phyloP scores from a whole-genome alignment of 2,113 vertebrate species.

The Reinhardtius hippoglossoides region DNA sequence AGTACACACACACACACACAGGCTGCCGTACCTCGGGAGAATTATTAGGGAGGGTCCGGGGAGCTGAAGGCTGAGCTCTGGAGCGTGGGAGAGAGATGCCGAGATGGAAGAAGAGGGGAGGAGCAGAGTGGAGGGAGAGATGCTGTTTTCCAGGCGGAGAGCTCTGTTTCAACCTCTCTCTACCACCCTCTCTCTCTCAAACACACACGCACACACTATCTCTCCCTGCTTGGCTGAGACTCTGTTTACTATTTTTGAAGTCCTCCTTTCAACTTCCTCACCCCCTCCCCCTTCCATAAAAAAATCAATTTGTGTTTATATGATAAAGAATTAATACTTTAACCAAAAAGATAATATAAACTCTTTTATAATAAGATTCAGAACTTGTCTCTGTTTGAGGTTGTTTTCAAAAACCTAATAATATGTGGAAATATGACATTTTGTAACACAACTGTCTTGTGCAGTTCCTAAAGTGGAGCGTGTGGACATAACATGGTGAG shows the following conservation, averaged over 20 bases:
- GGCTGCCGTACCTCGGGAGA: slow-evolving; percentile 63
- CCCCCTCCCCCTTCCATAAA: neutral
- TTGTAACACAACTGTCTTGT: neutral
- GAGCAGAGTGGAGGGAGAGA: slow-evolving; percentile 63
- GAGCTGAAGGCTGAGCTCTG: slow-evolving; percentile 66
- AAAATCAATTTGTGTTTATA: neutral
- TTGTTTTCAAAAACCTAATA: neutral
- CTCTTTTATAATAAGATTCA: neutral
- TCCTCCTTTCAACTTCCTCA: neutral
- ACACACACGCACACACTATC: neutral
- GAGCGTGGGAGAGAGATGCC: slow-evolving; percentile 78
- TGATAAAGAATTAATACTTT: neutral
- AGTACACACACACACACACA: slow-evolving; percentile 21
- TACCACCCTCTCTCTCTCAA: slow-evolving; percentile 9
- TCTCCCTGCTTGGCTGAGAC: neutral
- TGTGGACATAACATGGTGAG: neutral
- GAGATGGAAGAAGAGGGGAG: slow-evolving; percentile 68
- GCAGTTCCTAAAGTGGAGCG: neutral
- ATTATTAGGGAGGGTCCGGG: slow-evolving; percentile 64
- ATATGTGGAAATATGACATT: neutral
- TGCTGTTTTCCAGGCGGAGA: slow-evolving; percentile 69
- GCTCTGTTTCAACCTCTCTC: slow-evolving; percentile 43
- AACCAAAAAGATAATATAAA: neutral
- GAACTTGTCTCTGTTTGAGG: neutral
- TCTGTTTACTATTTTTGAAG: slow-evolving; percentile 27